Base-by-base conservation (phyloP, 1,140 invertebrate species). In the Bombus haemorrhoidalis region DNA sequence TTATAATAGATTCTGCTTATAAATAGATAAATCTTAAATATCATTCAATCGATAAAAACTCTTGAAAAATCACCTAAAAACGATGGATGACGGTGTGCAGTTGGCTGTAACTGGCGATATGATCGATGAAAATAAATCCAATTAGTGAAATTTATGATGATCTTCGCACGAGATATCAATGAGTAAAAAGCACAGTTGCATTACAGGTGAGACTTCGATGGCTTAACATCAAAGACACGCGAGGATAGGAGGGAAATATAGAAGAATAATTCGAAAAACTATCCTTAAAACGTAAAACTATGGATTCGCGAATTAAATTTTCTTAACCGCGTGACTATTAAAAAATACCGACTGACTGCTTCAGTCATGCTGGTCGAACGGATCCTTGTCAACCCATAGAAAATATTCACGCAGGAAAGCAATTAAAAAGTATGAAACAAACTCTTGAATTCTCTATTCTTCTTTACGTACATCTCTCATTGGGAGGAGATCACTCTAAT, bases 1-100 rank as follows among this genome's bases (percentile, higher is more conserved):
- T 80, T 39, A 78, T 39, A 81, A 80, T 76, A 86, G 69, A 47
- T 75, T 81, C 59, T 89, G 57, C 34, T 86, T 78, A 89, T 87
- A 89, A 87, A 89, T 89, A 88, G 79, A 77, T 85, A 81, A 86
- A 88, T 69, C 53, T 88, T 81, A 77, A 79, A 86, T 78, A 62
- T 89, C 37, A n/a, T 83, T 84, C 22, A 82, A 88, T 86, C 39
- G 22, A 71, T 88, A 89, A 89, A 88, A 88, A 86, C 74, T 78
- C 53, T 69, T 88, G 69, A 64, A 89, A 86, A 82, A 76, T 81
- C 18, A 53, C 59, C 68, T 72, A 86, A 59, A 78, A 79, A 78
- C 73, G 59, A 77, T 76, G 10, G 37, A 57, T 32, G 47, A 79
- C 53, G 32, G 39, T 62, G 69, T 57, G 12, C 32, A 53, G 28